Evolutionary conservation across 2,797 vertebrate species (phyloP), one percentile per base, ranked within the genome.

Genomic region (Trematomus bernacchii): DNA sequence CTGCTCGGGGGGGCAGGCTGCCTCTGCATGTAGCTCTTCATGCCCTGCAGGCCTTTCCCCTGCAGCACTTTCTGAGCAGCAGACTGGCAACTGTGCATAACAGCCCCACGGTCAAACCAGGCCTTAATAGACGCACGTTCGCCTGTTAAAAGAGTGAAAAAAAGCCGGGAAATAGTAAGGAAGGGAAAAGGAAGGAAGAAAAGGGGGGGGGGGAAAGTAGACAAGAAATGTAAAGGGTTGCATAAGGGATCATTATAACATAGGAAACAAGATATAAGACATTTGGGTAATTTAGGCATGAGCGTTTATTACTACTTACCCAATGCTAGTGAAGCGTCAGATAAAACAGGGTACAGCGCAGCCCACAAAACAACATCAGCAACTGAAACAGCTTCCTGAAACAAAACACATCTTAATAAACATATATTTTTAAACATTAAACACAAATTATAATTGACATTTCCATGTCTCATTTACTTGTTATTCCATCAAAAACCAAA

Each of bases 331-430:
- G 87, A 71, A 4, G 92, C 79, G 37, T 96, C 94, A 33, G 86
- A 94, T 5, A 98, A 89, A 78, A 97, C 23, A 0, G 96, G 96
- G 61, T 93, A 96, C 0, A 99, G 84, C 0, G 96, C 91, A 3
- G 94, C 96, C 96, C 96, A 98, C 68, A 98, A 89, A 70, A 97
- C 96, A 75, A 97, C 85, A 72, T 99, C 97, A 33, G 95, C 97
- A 48, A 97, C 87, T 10, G 96, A 95, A 64, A 95, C 66, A 0
- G 78, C 80, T 47, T 97, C 96, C 97, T 98, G 55, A 82, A 89
- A 92, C 51, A 80, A 16, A 85, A 23, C 10, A 85, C 3, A 77
- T 4, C 61, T 79, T 2, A 27, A 66, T 62, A 1, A 72, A 71
- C 54, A 16, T 33, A 5, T 60, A 43, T 51, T 66, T 10, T 61